Percentiles rank a stretch among this genome's conserved stretches.
Evolutionary conservation across 2,113 vertebrate genomes (phyloP).

Genomic region (Oryzias curvinotus): DNA sequence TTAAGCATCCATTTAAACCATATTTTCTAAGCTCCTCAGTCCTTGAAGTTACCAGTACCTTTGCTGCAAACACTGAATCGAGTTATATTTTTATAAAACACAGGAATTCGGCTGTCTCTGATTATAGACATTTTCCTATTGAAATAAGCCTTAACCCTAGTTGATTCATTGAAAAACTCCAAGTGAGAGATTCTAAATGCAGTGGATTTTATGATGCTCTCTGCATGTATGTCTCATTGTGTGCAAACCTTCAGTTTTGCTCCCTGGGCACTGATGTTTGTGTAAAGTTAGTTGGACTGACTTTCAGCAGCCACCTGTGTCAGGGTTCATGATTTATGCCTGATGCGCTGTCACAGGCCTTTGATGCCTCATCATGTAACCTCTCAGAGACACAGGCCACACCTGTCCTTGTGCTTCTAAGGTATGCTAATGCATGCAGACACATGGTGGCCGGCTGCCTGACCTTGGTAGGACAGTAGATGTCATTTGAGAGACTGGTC

Average conservation of each 20-base stretch:
- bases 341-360: slow-evolving; percentile 56
- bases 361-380: slow-evolving; percentile 59
- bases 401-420: slow-evolving; percentile 69
- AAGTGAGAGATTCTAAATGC: neutral
- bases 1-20: no score
- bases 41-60: no score
- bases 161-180: neutral
- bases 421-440: slow-evolving; percentile 75
- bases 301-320: slow-evolving; percentile 44
- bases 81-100: no score
- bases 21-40: no score
- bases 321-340: slow-evolving; percentile 45
- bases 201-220: neutral
- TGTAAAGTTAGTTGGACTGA: slow-evolving; percentile 18
- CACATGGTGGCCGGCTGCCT: slow-evolving; percentile 70
- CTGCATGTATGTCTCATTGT: neutral
- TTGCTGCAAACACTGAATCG: no score
- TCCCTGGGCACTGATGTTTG: slow-evolving; percentile 7
- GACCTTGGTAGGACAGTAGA: slow-evolving; percentile 73
- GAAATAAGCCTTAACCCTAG: no score
- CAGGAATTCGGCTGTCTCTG: no score
- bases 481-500: slow-evolving; percentile 52
- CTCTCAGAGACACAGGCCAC: slow-evolving; percentile 66
- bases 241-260: slow-evolving; percentile 10
- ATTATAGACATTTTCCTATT: no score